Conservation (phyloP, 2,797 vertebrate genomes). For the Tamandua tetradactyla region DNA sequence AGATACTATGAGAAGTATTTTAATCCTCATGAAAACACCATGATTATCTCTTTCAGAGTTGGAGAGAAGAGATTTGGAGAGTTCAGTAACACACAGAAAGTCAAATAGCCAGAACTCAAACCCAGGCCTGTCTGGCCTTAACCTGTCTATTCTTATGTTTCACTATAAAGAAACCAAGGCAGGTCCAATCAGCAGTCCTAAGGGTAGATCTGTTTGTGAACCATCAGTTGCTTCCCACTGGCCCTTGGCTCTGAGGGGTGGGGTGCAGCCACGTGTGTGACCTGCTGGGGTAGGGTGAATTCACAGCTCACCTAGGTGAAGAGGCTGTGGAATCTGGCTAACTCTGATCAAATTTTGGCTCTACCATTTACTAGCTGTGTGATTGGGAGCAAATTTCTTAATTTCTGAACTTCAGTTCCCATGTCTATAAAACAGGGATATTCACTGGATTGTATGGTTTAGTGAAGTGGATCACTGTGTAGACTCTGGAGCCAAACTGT, state of each 20-base stretch:
- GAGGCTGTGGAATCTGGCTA: background rate
- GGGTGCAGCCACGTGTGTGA: background rate
- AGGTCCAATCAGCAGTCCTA: background rate
- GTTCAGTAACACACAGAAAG: background rate
- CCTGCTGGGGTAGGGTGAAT: background rate
- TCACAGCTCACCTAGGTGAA: background rate
- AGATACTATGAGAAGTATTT: background rate
- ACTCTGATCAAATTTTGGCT: background rate
- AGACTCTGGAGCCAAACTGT: background rate
- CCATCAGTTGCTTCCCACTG: background rate
- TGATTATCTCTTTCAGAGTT: background rate
- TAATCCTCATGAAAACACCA: background rate
- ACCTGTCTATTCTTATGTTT: background rate
- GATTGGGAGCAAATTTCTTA: background rate
- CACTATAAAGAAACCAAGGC: background rate
- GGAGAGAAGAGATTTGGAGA: background rate
- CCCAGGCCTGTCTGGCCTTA: background rate
- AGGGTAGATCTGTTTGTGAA: background rate
- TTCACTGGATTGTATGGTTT: background rate
- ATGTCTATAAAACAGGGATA: background rate
- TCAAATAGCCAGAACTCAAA: background rate
- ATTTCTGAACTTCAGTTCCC: background rate
- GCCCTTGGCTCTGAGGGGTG: background rate
- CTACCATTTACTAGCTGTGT: background rate
- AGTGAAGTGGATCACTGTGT: background rate